These are phyloP conservation scores for Diadophis punctatus DNA, from an alignment of 2,113 vertebrate species.

Conservation along the genomic window DNA sequence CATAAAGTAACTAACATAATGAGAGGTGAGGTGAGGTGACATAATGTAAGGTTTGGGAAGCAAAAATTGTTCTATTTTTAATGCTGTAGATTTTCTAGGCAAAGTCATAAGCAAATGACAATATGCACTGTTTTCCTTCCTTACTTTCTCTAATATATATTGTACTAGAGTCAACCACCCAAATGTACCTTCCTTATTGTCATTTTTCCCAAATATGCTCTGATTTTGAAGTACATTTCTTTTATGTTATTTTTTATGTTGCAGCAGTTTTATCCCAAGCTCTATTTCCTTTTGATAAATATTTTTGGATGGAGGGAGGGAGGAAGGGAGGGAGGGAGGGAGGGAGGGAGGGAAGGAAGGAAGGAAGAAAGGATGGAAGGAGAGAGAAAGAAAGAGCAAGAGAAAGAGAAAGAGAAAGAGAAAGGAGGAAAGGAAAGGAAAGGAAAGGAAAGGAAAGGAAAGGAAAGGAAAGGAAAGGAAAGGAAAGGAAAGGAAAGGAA, in stretches of 20 bases:
- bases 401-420: no score
- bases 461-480: no score
- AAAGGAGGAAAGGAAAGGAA: no score
- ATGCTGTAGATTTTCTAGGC: not conserved
- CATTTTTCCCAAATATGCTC: not conserved
- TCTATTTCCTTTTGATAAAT: not conserved
- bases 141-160: not conserved
- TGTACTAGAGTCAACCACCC: not conserved
- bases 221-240: not conserved
- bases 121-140: not conserved
- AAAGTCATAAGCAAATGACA: not conserved
- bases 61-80: not conserved
- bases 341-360: no score
- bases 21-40: not conserved
- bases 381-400: no score
- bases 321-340: no score
- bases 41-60: not conserved
- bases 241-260: not conserved
- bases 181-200: not conserved
- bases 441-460: no score
- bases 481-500: no score
- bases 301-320: not conserved
- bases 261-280: not conserved
- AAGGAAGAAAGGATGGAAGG: no score
- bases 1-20: not conserved